Percentiles rank a stretch among this genome's conserved stretches.
Conservation (phyloP, 2,888 invertebrate species). For the Meteorus cinctellus region DNA sequence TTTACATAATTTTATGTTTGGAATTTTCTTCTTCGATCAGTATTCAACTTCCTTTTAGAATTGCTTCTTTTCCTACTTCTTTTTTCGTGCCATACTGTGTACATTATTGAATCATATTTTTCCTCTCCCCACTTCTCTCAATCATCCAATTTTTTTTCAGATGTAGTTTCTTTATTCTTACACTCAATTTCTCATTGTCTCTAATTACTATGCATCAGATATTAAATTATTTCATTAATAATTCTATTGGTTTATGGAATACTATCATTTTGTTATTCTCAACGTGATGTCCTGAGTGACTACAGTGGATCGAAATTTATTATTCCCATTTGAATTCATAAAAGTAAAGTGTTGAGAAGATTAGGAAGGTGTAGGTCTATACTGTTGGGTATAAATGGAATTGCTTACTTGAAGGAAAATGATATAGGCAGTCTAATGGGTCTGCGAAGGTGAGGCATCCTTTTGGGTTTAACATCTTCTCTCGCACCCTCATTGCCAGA, state of each 20-base stretch:
- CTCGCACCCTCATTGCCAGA: neutral
- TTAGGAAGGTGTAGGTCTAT: neutral
- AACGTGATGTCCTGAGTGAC: neutral
- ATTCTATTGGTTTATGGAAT: neutral
- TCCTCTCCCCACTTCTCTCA: neutral
- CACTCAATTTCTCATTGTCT: no score
- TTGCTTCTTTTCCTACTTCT: neutral
- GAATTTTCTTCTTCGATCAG: no score
- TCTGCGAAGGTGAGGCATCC: neutral
- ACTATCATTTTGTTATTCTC: neutral
- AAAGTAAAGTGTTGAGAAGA: neutral
- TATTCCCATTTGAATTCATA: constrained; percentile 1
- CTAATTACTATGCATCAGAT: neutral
- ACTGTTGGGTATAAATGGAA: neutral
- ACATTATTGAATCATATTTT: no score
- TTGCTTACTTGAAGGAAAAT: constrained; percentile 4
- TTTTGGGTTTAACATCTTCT: neutral
- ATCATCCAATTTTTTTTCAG: neutral
- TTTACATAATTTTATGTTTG: no score
- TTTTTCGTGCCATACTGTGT: neutral
- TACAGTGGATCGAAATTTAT: neutral
- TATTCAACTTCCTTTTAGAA: neutral
- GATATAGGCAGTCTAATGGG: neutral
- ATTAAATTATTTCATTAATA: neutral
- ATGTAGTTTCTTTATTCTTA: no score